A percentile compares a stretch with the other conserved stretches of the same genome.
Conservation (phyloP, 2,797 vertebrate genomes). For the Cryptoblepharus egeriae region DNA sequence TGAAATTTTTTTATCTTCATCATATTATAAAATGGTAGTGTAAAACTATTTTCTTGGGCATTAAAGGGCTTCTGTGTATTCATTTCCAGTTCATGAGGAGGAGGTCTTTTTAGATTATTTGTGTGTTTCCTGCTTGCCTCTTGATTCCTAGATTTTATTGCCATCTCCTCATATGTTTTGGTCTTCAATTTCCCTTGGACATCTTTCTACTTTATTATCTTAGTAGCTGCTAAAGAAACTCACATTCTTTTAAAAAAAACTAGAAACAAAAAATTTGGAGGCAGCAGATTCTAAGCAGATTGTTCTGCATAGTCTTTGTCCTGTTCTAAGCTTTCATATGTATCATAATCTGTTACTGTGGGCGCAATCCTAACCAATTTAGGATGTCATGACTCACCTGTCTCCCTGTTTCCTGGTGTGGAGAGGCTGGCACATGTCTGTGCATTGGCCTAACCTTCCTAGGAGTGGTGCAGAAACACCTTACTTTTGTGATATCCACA, state of each 20-base stretch:
- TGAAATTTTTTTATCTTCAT: not conserved
- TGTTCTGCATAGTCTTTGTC: not conserved
- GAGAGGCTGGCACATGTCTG: too few relatives aligned
- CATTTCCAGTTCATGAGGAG: not conserved
- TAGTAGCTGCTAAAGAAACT: not conserved
- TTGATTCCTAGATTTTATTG: not conserved
- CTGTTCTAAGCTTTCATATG: not conserved
- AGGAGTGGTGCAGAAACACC: too few relatives aligned
- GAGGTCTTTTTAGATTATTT: not conserved
- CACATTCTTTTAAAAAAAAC: too few relatives aligned
- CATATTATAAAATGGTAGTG: not conserved
- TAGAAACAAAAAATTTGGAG: too few relatives aligned
- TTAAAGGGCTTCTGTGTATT: not conserved
- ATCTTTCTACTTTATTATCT: not conserved
- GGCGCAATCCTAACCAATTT: not conserved
- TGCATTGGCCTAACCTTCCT: too few relatives aligned
- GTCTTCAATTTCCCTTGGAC: not conserved
- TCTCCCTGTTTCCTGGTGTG: too few relatives aligned
- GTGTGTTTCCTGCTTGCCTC: not conserved
- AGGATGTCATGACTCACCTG: too few relatives aligned
- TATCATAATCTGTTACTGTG: not conserved
- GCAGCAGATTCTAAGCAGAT: not conserved
- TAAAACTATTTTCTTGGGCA: not conserved
- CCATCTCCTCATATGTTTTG: not conserved
- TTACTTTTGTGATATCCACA: too few relatives aligned